Conservation (phyloP, 2,888 invertebrate species). For the Phania funesta region DNA sequence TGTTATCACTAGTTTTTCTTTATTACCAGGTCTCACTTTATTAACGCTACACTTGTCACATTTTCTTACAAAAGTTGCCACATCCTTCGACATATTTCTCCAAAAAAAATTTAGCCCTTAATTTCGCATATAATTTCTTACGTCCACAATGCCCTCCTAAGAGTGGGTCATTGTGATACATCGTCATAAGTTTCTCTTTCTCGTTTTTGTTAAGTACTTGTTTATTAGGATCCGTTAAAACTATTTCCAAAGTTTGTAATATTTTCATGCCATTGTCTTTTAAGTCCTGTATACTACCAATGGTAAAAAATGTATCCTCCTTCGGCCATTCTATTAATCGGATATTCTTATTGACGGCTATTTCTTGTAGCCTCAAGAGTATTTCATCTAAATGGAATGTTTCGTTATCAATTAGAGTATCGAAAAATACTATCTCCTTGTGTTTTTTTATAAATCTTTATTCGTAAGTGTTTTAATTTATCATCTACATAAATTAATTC, state of each 20-base stretch:
- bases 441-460: neutral
- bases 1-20: neutral
- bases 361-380: conserved; percentile 30
- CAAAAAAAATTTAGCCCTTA: neutral
- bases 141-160: neutral
- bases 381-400: conserved; percentile 39
- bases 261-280: conserved; percentile 16
- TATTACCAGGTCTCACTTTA: neutral
- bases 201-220: neutral
- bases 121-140: neutral
- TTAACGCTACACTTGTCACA: neutral
- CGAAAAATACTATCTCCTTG: neutral
- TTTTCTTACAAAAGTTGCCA: too few species aligned
- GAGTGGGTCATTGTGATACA: neutral
- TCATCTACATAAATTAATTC: neutral
- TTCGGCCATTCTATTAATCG: conserved; percentile 18
- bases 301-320: conserved; percentile 22
- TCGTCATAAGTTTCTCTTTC: neutral
- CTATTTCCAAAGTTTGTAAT: neutral
- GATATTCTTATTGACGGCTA: conserved; percentile 12
- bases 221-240: neutral
- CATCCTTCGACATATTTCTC: too few species aligned
- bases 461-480: neutral
- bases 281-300: neutral
- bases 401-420: conserved; percentile 34